These are phyloP conservation scores for Merops nubicus DNA, from an alignment of 2,113 vertebrate genomes.

Conservation along the genomic window DNA sequence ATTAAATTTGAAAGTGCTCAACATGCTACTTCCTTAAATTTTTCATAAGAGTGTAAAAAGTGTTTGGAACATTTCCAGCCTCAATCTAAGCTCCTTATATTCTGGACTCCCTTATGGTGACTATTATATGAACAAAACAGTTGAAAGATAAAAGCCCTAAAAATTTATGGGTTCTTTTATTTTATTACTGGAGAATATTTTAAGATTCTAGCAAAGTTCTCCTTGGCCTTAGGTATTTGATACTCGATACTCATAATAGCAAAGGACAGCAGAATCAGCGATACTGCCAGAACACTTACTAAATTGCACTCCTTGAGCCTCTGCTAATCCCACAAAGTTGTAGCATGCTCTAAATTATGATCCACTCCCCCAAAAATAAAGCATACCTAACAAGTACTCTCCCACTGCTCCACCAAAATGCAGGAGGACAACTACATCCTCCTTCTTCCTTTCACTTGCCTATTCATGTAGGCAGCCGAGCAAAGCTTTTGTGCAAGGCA, in stretches of 20 bases:
- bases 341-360: not conserved
- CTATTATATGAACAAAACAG: not conserved
- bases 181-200: not conserved
- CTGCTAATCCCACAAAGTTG: constrained; percentile 2
- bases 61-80: constrained; percentile 20
- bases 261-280: not conserved
- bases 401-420: not conserved
- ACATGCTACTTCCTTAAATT: constrained; percentile 1
- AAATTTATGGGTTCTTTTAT: too few species aligned
- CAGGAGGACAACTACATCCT: not conserved
- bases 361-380: not conserved
- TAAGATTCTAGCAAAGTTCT: not conserved
- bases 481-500: not conserved
- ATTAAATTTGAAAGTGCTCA: not conserved
- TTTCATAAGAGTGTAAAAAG: constrained; percentile 24
- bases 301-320: not conserved
- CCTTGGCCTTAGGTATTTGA: not conserved
- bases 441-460: not conserved
- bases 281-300: not conserved
- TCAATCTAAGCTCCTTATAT: constrained; percentile 21
- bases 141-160: too few species aligned
- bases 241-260: not conserved
- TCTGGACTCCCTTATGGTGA: not conserved
- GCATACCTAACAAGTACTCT: not conserved
- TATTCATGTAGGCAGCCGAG: not conserved